Conservation (phyloP, 2,113 vertebrate genomes). For the Spea multiplicata region DNA sequence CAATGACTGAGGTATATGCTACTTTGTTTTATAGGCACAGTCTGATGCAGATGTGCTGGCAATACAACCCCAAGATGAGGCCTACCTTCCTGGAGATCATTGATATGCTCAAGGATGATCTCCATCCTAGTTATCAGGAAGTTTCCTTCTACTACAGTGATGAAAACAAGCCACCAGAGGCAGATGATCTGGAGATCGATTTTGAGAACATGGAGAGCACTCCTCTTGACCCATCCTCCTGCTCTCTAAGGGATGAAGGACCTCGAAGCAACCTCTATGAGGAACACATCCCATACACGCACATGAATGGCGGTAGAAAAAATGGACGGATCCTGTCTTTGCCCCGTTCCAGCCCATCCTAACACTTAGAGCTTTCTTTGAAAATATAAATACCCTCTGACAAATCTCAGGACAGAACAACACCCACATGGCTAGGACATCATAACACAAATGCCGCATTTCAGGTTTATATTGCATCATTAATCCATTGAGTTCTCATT, state of each 20-base stretch:
- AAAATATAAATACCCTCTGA: constrained; percentile 56
- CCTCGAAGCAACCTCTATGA: constrained; percentile 83
- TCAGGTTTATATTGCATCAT: constrained; percentile 54
- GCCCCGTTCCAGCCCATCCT: constrained; percentile 90
- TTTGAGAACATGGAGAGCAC: constrained; percentile 98
- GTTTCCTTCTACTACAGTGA: constrained; percentile 97
- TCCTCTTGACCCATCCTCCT: constrained; percentile 88
- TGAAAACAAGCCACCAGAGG: constrained; percentile 92
- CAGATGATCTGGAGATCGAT: constrained; percentile 91
- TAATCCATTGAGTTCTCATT: constrained; percentile 23
- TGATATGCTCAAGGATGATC: constrained; percentile 89
- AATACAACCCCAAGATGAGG: constrained; percentile 97
- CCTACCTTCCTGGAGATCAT: constrained; percentile 93
- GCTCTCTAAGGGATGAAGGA: constrained; percentile 82
- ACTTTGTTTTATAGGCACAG: constrained; percentile 67
- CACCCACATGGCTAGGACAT: constrained; percentile 70
- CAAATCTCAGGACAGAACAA: constrained; percentile 87
- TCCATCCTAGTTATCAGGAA: constrained; percentile 88
- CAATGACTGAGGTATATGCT: neutral
- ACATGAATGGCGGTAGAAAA: constrained; percentile 98
- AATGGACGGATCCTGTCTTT: constrained; percentile 89
- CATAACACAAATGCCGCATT: constrained; percentile 51
- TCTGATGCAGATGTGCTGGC: constrained; percentile 98
- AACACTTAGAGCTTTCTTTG: constrained; percentile 60
- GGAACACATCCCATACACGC: constrained; percentile 90